These are phyloP conservation scores for Nesogale talazaci DNA, from an alignment of 2,113 vertebrate species.

Conservation along the genomic window DNA sequence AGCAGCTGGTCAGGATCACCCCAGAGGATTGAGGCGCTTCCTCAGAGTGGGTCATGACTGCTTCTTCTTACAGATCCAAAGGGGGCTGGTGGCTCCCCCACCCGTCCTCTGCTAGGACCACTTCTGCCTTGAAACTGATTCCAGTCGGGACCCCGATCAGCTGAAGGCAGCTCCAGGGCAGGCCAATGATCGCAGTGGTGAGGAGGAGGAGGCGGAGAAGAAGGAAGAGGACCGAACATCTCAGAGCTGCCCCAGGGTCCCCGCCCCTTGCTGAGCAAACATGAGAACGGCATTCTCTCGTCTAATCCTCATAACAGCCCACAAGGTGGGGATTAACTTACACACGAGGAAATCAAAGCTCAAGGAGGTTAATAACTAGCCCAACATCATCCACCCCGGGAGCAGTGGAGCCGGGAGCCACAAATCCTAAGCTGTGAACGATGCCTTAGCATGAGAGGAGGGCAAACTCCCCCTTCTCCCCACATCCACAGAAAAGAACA, in stretches of 20 bases:
- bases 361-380: constrained; percentile 26
- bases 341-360: neutral
- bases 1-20: neutral
- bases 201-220: too few relatives aligned
- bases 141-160: neutral
- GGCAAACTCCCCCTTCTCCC: neutral
- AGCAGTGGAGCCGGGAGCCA: neutral
- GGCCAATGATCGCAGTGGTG: neutral
- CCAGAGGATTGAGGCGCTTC: neutral
- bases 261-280: fast-evolving
- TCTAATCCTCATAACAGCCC: neutral
- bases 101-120: neutral
- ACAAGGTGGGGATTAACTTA: neutral
- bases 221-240: neutral
- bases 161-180: neutral
- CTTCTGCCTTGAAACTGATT: neutral
- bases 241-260: neutral
- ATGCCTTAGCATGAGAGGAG: neutral
- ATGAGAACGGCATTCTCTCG: neutral
- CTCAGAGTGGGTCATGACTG: neutral
- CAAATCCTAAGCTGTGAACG: neutral
- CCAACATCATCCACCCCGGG: neutral
- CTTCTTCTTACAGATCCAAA: neutral
- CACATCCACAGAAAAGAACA: neutral
- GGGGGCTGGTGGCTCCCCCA: fast-evolving